phyloP scores from a whole-genome alignment of 1,140 invertebrate species.

The Oscheius sp. region DNA sequence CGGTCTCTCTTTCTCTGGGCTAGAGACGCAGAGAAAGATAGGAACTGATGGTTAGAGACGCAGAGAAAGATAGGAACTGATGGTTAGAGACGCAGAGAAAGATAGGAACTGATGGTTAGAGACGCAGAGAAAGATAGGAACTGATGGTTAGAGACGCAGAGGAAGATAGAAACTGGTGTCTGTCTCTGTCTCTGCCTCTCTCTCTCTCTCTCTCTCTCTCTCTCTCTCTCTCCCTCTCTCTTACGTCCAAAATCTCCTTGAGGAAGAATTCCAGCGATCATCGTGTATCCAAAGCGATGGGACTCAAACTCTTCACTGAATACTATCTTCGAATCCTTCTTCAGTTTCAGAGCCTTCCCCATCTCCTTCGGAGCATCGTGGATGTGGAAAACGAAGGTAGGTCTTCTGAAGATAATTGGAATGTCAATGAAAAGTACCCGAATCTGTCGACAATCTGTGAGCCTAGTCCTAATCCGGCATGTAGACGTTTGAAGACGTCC shows the following conservation, averaged over 20 bases:
- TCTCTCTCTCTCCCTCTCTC: neutral
- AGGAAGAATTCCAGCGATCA: constrained; percentile 5
- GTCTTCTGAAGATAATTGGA: neutral
- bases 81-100: no score
- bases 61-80: no score
- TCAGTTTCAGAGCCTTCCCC: neutral
- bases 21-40: neutral
- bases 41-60: no score
- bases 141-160: no score
- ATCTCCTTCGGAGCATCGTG: constrained; percentile 1
- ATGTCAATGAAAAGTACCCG: neutral
- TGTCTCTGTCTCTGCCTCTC: no score
- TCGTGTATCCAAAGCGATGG: constrained; percentile 23
- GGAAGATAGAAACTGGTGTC: no score
- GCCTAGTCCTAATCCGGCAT: neutral
- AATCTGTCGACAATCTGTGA: constrained; percentile 3
- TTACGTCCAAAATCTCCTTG: constrained; percentile 7
- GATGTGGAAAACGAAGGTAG: neutral
- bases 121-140: no score
- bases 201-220: no score
- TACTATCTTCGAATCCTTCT: constrained; percentile 5
- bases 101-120: no score
- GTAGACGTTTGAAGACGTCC: neutral
- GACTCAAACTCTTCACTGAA: constrained; percentile 20
- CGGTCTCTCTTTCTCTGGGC: neutral